Conservation (phyloP, 2,113 vertebrate species). For the Salvelinus alpinus region DNA sequence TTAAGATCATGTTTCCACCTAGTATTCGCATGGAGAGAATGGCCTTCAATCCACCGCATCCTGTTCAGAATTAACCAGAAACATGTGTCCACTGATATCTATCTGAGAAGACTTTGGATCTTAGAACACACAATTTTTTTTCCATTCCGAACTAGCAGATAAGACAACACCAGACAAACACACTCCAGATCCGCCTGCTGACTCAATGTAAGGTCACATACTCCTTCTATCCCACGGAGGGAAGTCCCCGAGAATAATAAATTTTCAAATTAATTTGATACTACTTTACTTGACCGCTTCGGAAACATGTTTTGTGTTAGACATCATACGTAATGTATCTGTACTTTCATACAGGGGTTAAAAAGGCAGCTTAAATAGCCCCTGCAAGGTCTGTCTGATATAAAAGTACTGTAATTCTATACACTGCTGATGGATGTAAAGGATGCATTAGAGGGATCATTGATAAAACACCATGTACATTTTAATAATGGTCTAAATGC, state of each 20-base stretch:
- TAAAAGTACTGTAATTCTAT: constrained; percentile 47
- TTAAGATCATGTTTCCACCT: constrained; percentile 60
- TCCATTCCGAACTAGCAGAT: constrained; percentile 44
- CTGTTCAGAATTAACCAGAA: constrained; percentile 62
- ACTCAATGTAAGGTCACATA: constrained; percentile 43
- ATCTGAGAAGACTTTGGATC: constrained; percentile 63
- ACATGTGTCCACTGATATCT: constrained; percentile 65
- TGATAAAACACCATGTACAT: constrained; percentile 51
- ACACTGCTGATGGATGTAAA: constrained; percentile 49
- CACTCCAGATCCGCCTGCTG: constrained; percentile 35
- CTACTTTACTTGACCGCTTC: constrained; percentile 41
- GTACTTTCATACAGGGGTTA: constrained; percentile 8
- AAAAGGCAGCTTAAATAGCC: constrained; percentile 34
- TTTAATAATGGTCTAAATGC: constrained; percentile 56
- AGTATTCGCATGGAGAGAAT: constrained; percentile 42
- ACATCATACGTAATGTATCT: constrained; percentile 46
- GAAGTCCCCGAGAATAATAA: constrained; percentile 50
- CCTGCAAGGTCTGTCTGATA: constrained; percentile 35
- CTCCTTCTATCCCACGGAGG: constrained; percentile 55
- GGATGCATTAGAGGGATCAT: constrained; percentile 47
- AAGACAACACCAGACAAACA: constrained; percentile 62
- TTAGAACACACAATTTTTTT: constrained; percentile 52
- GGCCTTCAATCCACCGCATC: constrained; percentile 27
- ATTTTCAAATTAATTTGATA: constrained; percentile 52
- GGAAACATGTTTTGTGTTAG: constrained; percentile 52